Conservation (phyloP, 2,797 vertebrate genomes). For the Pterois miles region DNA sequence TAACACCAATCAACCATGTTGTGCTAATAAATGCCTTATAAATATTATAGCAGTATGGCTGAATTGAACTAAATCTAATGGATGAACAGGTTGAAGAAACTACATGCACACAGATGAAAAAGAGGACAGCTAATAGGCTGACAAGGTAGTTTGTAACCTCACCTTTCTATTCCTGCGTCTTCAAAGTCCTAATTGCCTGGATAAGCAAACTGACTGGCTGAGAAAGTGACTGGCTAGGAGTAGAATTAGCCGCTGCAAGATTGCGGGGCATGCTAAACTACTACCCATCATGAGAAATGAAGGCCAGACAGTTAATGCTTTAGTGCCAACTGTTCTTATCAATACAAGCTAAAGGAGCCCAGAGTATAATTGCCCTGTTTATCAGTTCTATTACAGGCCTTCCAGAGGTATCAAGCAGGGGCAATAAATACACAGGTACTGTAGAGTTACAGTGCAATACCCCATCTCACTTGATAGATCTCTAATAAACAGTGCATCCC, state of each 20-base stretch:
- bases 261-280: constrained; percentile 27
- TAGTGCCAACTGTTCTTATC: constrained; percentile 69
- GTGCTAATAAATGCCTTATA: not conserved
- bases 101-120: not conserved
- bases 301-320: constrained; percentile 54
- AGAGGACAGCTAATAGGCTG: not conserved
- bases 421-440: constrained; percentile 74
- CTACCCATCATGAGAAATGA: constrained; percentile 53
- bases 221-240: constrained; percentile 9
- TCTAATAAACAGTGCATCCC: constrained; percentile 76
- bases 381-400: constrained; percentile 81
- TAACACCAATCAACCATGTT: not conserved
- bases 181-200: constrained; percentile 26
- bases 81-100: not conserved
- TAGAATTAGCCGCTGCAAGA: constrained; percentile 36
- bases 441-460: constrained; percentile 64
- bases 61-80: not conserved
- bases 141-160: not conserved
- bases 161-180: not conserved
- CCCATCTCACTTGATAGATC: constrained; percentile 75
- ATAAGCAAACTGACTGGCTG: constrained; percentile 30
- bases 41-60: not conserved
- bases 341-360: constrained; percentile 66
- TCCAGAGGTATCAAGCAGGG: constrained; percentile 63
- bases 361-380: constrained; percentile 78